A percentile compares a stretch with the other conserved stretches of the same genome.
phyloP scores from a whole-genome alignment of 1,140 invertebrate genomes.

The Drosophila tristis region DNA sequence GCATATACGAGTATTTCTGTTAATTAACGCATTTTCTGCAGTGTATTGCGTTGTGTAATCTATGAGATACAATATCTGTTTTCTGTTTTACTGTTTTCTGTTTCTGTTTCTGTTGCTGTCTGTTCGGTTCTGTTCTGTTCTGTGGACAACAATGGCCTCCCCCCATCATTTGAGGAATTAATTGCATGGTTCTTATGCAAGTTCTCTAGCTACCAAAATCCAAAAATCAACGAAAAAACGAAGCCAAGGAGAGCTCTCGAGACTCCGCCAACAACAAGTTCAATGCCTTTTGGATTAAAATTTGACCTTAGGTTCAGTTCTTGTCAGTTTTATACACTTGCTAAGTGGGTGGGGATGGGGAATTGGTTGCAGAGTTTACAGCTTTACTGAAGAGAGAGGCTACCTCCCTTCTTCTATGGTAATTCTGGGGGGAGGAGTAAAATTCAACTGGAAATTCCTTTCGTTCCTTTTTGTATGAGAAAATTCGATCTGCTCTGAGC shows the following conservation, averaged over 20 bases:
- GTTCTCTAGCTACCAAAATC: constrained; percentile 50
- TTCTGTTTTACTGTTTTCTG: constrained; percentile 16
- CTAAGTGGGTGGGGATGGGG: no score
- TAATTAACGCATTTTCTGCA: constrained; percentile 76
- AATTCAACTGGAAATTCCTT: no score
- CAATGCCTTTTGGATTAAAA: constrained; percentile 75
- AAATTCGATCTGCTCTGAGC: no score
- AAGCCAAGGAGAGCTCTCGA: constrained; percentile 49
- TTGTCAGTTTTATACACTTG: constrained; percentile 31
- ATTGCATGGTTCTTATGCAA: constrained; percentile 51
- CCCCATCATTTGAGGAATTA: constrained; percentile 51
- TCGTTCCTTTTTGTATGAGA: no score
- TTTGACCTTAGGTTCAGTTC: constrained; percentile 68
- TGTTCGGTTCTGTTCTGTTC: constrained; percentile 15
- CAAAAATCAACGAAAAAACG: constrained; percentile 16
- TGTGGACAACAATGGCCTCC: constrained; percentile 39
- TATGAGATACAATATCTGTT: constrained; percentile 38
- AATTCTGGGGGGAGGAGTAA: no score
- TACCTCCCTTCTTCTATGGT: no score
- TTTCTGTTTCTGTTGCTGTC: no score
- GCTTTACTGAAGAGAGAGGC: no score
- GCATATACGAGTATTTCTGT: constrained; percentile 67
- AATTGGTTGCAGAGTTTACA: neutral
- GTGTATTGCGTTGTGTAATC: constrained; percentile 49
- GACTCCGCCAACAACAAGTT: constrained; percentile 59